phyloP scores from a whole-genome alignment of 2,888 invertebrate species.

The Rhagonycha lutea region DNA sequence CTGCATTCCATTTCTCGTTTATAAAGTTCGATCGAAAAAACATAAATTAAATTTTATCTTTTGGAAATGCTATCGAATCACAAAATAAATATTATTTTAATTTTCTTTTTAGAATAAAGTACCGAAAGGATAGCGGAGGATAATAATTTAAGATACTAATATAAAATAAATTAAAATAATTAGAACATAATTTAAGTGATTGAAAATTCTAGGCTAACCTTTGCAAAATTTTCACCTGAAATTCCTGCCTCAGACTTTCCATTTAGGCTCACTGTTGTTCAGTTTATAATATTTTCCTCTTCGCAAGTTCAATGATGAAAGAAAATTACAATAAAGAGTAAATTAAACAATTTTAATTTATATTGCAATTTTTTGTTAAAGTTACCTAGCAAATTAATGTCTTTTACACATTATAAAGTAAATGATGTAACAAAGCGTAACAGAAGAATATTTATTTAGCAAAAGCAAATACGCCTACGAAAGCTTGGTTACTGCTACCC shows the following conservation, averaged over 20 bases:
- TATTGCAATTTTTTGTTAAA: background rate
- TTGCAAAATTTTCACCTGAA: background rate
- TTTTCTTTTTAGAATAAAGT: background rate
- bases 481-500: background rate
- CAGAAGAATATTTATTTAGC: background rate
- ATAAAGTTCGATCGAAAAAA: background rate
- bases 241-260: background rate
- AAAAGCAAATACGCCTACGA: background rate
- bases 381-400: background rate
- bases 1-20: background rate
- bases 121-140: background rate
- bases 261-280: background rate
- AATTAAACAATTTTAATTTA: background rate
- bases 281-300: too few relatives aligned
- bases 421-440: background rate
- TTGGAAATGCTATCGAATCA: background rate
- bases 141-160: background rate
- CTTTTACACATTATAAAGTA: background rate
- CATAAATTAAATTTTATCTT: slow-evolving; percentile 6
- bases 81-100: background rate
- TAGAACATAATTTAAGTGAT: background rate
- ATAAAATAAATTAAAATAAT: background rate
- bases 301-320: too few relatives aligned
- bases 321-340: too few relatives aligned
- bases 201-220: background rate